A percentile compares a stretch with the other conserved stretches of the same genome.
Evolutionary conservation across 2,888 invertebrate genomes (phyloP).

Genomic region (Pammene fasciana): DNA sequence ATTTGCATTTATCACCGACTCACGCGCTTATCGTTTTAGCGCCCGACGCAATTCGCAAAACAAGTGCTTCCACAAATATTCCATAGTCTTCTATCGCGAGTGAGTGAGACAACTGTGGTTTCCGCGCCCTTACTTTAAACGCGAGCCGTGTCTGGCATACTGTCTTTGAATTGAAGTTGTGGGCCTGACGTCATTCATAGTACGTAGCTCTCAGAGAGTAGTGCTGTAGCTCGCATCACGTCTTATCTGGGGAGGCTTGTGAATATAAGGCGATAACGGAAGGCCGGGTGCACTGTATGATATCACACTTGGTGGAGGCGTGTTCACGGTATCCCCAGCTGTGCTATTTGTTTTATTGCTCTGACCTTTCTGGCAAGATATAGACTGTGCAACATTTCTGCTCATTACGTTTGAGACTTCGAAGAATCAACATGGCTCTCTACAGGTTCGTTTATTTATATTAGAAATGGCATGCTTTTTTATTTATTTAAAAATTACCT

Average conservation of each 20-base stretch:
- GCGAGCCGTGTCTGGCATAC: constrained; percentile 68
- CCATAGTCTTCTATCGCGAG: constrained; percentile 78
- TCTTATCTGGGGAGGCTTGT: constrained; percentile 69
- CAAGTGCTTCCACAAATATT: constrained; percentile 80
- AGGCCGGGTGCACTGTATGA: constrained; percentile 68
- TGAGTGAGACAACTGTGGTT: constrained; percentile 69
- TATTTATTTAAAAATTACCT: background rate
- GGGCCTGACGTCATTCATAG: constrained; percentile 78
- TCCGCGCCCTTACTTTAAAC: constrained; percentile 64
- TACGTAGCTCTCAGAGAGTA: constrained; percentile 83
- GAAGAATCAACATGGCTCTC: constrained; percentile 70
- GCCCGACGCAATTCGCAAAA: constrained; percentile 79
- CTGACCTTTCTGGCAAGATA: constrained; percentile 58
- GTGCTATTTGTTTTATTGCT: constrained; percentile 50
- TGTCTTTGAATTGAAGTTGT: constrained; percentile 70
- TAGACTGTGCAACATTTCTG: constrained; percentile 47
- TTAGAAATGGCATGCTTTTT: background rate
- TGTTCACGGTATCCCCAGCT: constrained; percentile 63
- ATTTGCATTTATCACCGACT: constrained; percentile 50
- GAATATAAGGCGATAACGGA: constrained; percentile 78
- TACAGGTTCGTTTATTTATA: constrained; percentile 63
- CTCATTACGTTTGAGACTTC: constrained; percentile 52
- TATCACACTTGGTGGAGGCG: constrained; percentile 75
- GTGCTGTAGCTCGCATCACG: constrained; percentile 77
- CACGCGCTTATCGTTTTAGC: constrained; percentile 66